phyloP scores from a whole-genome alignment of 92 coral and sea anemone species.

The Porites cylindrica region DNA sequence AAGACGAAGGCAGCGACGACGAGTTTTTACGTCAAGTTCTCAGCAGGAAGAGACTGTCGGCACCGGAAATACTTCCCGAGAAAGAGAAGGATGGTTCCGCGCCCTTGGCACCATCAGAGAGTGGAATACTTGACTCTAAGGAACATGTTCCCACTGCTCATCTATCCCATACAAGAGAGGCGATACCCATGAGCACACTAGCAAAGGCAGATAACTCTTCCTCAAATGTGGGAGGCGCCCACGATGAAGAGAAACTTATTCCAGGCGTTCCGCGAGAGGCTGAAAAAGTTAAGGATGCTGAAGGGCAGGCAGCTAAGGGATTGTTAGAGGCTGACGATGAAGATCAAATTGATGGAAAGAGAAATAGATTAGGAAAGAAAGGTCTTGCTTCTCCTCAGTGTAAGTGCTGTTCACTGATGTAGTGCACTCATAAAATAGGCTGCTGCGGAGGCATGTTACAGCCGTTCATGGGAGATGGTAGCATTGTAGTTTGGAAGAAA shows the following conservation, averaged over 20 bases:
- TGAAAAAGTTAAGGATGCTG: background rate
- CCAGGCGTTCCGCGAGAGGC: background rate
- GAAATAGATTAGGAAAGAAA: slow-evolving; percentile 11
- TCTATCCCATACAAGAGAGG: slow-evolving; percentile 6
- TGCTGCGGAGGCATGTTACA: no score
- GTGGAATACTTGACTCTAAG: slow-evolving; percentile 42
- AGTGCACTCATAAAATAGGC: background rate
- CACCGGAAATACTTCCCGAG: slow-evolving; percentile 48
- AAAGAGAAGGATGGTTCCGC: slow-evolving; percentile 54
- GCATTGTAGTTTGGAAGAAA: background rate
- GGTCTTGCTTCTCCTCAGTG: slow-evolving; percentile 19
- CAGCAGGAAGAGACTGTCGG: slow-evolving; percentile 35
- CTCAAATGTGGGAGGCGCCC: background rate
- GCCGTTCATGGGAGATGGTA: background rate
- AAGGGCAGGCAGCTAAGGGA: background rate
- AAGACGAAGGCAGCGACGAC: background rate
- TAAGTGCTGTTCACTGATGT: slow-evolving; percentile 48
- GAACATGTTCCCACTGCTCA: slow-evolving; percentile 1
- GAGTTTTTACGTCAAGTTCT: slow-evolving; percentile 26
- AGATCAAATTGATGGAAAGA: background rate
- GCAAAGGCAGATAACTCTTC: background rate
- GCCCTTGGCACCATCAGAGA: slow-evolving; percentile 47
- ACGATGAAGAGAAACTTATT: slow-evolving; percentile 13
- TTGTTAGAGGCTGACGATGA: slow-evolving; percentile 4
- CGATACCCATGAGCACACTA: background rate